phyloP scores from a whole-genome alignment of 2,888 invertebrate genomes.

The Pachycephus smyrnensis region DNA sequence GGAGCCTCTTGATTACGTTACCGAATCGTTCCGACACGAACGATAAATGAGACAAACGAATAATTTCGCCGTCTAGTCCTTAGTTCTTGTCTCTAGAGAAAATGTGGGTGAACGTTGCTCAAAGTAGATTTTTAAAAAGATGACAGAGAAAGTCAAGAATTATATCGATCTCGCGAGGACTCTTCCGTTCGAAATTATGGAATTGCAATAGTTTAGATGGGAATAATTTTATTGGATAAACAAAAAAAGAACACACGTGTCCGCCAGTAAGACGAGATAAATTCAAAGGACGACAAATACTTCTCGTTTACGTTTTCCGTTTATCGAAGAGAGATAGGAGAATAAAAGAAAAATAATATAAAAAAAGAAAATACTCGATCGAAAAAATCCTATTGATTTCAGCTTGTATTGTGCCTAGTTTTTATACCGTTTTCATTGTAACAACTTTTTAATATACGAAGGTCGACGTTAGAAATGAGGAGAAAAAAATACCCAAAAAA shows the following conservation, averaged over 20 bases:
- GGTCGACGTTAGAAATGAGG: neutral
- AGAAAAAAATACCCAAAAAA: neutral
- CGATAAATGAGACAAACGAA: neutral
- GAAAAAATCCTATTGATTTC: constrained; percentile 29
- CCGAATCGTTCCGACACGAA: neutral
- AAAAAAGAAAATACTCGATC: neutral
- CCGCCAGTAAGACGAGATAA: neutral
- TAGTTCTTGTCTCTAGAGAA: constrained; percentile 34
- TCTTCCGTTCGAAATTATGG: constrained; percentile 1
- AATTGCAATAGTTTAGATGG: neutral
- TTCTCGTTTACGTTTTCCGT: neutral
- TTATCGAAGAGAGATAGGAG: neutral
- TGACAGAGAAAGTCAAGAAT: neutral
- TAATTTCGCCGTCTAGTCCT: constrained; percentile 26
- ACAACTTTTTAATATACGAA: constrained; percentile 31
- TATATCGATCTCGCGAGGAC: neutral
- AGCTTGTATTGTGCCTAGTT: constrained; percentile 47
- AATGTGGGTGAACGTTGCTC: constrained; percentile 49
- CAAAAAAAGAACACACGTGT: neutral
- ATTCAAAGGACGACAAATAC: neutral
- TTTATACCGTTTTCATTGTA: constrained; percentile 40
- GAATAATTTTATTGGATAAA: neutral
- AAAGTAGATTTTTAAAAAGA: constrained; percentile 48
- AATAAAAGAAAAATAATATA: neutral
- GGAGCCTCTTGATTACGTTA: neutral